Conservation (phyloP, 2,888 invertebrate species). For the Drosophila histrio region DNA sequence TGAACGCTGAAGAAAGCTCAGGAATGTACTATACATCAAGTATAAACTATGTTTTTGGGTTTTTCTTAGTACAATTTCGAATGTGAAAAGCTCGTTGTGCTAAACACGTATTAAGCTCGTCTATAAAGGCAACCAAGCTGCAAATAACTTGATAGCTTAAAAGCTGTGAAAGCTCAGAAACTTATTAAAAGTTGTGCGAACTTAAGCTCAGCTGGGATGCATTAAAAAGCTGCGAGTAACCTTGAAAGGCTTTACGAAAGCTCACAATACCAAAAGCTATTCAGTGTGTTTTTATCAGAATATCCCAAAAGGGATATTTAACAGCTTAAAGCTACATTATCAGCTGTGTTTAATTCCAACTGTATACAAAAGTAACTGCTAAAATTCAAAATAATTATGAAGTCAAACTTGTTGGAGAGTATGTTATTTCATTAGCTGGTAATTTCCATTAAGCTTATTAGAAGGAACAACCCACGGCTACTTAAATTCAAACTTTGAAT, state of each 20-base stretch:
- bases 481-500: conserved; percentile 12
- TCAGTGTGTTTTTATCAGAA: background rate
- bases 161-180: background rate
- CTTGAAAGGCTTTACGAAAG: background rate
- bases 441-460: conserved; percentile 28
- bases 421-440: conserved; percentile 15
- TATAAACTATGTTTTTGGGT: no score
- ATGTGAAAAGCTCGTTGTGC: background rate
- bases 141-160: background rate
- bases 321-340: background rate
- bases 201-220: background rate
- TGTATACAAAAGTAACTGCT: background rate
- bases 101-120: background rate
- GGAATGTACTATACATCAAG: background rate
- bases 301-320: background rate
- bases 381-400: conserved; percentile 8
- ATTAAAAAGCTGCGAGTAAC: background rate
- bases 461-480: background rate
- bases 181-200: background rate
- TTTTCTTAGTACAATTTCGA: background rate
- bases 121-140: no score
- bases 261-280: no score
- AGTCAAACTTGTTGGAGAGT: background rate
- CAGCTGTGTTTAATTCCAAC: background rate
- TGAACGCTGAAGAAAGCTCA: background rate